These are phyloP conservation scores for Acanthosepion lycidas DNA, from an alignment of 2,888 invertebrate genomes.

Conservation along the genomic window DNA sequence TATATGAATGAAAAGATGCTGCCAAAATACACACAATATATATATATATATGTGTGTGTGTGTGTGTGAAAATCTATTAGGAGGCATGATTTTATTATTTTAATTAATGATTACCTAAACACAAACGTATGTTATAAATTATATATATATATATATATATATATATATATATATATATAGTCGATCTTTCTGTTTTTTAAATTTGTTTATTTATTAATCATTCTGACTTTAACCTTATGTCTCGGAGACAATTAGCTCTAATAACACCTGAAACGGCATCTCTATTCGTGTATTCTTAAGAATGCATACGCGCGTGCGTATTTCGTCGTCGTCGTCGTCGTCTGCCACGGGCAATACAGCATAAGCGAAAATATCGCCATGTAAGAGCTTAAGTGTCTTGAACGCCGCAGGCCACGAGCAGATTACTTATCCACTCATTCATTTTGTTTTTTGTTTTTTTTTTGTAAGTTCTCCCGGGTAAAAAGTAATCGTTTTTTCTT, in stretches of 20 bases:
- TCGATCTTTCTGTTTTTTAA: not conserved
- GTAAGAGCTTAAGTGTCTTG: conserved; percentile 6
- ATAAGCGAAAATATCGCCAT: not conserved
- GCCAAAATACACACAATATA: too few relatives aligned
- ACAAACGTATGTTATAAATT: not conserved
- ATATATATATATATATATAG: not conserved
- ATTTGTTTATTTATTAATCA: not conserved
- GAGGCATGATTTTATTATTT: too few relatives aligned
- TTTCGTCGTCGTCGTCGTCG: not conserved
- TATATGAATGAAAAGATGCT: too few relatives aligned
- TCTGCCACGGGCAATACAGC: not conserved
- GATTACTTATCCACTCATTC: not conserved
- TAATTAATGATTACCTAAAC: too few relatives aligned
- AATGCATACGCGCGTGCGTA: not conserved
- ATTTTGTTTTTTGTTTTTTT: too few relatives aligned
- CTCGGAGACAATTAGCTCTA: not conserved
- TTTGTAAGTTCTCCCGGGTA: not conserved
- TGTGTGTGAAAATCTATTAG: too few relatives aligned
- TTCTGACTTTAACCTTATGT: not conserved
- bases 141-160: not conserved
- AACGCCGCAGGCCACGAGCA: not conserved
- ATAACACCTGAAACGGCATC: not conserved
- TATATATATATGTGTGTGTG: too few relatives aligned
- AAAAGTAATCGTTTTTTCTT: not conserved
- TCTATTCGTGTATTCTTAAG: too few relatives aligned